These are phyloP conservation scores for Reinhardtius hippoglossoides DNA, from an alignment of 2,113 vertebrate genomes.

Conservation along the genomic window DNA sequence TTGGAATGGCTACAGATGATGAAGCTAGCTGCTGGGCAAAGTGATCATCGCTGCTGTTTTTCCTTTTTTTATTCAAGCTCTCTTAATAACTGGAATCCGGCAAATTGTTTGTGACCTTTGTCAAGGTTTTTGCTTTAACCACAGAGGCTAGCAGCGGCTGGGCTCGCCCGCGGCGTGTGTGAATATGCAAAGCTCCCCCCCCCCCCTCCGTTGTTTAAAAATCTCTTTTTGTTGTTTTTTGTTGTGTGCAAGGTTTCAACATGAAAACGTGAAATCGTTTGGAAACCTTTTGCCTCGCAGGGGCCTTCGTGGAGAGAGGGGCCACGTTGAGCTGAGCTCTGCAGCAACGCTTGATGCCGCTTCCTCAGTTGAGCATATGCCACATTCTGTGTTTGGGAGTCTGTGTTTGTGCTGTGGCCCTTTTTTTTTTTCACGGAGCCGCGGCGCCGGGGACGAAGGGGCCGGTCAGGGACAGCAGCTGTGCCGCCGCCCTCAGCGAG, in stretches of 20 bases:
- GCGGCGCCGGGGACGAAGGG: slow-evolving; percentile 29
- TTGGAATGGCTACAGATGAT: slow-evolving; percentile 91
- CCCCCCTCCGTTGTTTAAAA: slow-evolving; percentile 4
- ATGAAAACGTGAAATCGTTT: slow-evolving; percentile 77
- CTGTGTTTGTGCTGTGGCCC: slow-evolving; percentile 43
- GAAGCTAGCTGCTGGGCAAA: slow-evolving; percentile 94
- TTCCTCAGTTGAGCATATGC: slow-evolving; percentile 78
- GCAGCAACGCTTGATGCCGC: slow-evolving; percentile 71
- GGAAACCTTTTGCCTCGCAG: slow-evolving; percentile 83
- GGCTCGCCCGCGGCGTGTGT: slow-evolving; percentile 84
- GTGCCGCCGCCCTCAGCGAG: slow-evolving; percentile 51
- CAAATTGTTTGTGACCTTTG: slow-evolving; percentile 94
- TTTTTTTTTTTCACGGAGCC: slow-evolving; percentile 35
- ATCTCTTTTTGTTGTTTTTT: slow-evolving; percentile 18
- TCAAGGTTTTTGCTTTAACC: slow-evolving; percentile 90
- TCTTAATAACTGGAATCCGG: slow-evolving; percentile 88
- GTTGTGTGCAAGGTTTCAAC: slow-evolving; percentile 58
- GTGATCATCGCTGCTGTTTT: slow-evolving; percentile 85
- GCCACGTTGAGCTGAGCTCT: slow-evolving; percentile 73
- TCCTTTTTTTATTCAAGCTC: slow-evolving; percentile 76
- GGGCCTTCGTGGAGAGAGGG: slow-evolving; percentile 59
- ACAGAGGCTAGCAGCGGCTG: slow-evolving; percentile 72
- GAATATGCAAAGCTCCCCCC: slow-evolving; percentile 87
- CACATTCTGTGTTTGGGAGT: slow-evolving; percentile 64
- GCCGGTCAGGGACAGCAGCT: slow-evolving; percentile 66